phyloP scores from a whole-genome alignment of 2,113 vertebrate species.

The Pseudorectes ferrugineus region DNA sequence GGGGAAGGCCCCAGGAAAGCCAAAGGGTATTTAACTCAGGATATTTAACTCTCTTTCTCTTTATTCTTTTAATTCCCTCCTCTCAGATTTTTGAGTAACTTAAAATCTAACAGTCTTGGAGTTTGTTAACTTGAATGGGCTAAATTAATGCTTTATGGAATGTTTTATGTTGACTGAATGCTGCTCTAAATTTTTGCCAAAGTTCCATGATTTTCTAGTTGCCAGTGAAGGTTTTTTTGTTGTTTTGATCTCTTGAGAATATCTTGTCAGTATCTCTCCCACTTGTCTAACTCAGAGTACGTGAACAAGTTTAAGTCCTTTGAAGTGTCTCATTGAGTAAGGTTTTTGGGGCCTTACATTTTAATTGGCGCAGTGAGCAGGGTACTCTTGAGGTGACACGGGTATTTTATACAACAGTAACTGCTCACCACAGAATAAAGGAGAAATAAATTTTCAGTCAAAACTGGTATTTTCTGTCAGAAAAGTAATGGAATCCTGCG shows the following conservation, averaged over 20 bases:
- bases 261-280: no score
- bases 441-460: not conserved
- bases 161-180: no score
- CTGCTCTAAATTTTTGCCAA: no score
- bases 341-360: not conserved
- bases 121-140: not conserved
- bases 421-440: not conserved
- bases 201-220: no score
- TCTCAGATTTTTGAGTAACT: not conserved
- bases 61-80: not conserved
- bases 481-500: not conserved
- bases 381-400: not conserved
- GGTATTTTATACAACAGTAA: not conserved
- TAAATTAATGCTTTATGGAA: no score
- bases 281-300: not conserved
- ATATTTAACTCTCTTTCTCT: not conserved
- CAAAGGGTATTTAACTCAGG: not conserved
- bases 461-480: not conserved
- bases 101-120: not conserved
- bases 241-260: no score
- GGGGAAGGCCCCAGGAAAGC: not conserved
- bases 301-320: not conserved
- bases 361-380: fast-evolving
- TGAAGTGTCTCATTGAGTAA: fast-evolving
- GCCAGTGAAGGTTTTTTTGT: no score